Percentiles rank a stretch among this genome's conserved stretches.
Evolutionary conservation across 2,888 invertebrate genomes (phyloP).

Genomic region (Physocephala rufipes): DNA sequence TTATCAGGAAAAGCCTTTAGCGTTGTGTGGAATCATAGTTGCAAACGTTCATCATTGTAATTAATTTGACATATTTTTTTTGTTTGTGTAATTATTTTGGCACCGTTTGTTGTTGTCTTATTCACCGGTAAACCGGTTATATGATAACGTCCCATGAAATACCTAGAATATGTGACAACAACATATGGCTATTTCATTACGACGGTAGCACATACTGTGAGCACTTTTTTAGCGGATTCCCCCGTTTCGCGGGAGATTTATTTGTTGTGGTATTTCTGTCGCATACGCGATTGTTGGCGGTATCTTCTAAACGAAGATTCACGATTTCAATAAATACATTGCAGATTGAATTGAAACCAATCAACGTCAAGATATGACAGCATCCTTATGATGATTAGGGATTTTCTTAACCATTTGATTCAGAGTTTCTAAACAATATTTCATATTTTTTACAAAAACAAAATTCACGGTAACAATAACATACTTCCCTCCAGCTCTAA

Average conservation of each 20-base stretch:
- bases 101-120: slow-evolving; percentile 13
- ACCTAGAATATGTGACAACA: slow-evolving; percentile 26
- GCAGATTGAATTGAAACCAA: not conserved
- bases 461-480: no score
- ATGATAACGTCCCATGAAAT: slow-evolving; percentile 35
- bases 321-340: not conserved
- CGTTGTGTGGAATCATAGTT: not conserved
- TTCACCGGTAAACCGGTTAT: slow-evolving; percentile 15
- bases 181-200: slow-evolving; percentile 21
- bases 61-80: no score
- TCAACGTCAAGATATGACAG: not conserved
- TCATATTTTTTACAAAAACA: no score
- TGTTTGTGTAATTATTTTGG: not conserved
- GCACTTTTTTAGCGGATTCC: slow-evolving; percentile 32
- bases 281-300: slow-evolving; percentile 6
- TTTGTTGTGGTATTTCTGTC: slow-evolving; percentile 26
- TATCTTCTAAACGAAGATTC: slow-evolving; percentile 11
- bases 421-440: not conserved
- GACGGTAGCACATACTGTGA: slow-evolving; percentile 14
- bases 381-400: slow-evolving; percentile 19
- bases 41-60: not conserved
- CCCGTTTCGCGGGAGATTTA: slow-evolving; percentile 34
- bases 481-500: no score
- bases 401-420: not conserved
- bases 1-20: not conserved